Base-by-base conservation (phyloP, 1,140 invertebrate genomes). In the Latrodectus geometricus region DNA sequence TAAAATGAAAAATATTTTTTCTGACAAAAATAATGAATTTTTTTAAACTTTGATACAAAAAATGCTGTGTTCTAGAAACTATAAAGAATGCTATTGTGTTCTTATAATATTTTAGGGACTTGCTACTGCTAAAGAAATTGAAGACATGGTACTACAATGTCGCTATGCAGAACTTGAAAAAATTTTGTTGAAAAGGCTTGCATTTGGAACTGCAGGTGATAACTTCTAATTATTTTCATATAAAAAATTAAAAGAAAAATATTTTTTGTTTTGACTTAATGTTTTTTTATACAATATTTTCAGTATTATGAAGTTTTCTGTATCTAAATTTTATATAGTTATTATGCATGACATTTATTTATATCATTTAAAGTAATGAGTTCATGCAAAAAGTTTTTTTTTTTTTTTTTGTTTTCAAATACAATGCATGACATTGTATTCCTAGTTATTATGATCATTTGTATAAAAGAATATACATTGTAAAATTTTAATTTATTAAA, bases 151-250 rank as follows among this genome's bases (percentile, higher is more conserved):
- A 9, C 9, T 20, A 15, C 21, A 65, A 48, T n/a, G 69, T 8
- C 49, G 65, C 8, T 83, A 61, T 74, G 56, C 70, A 74, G 80
- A 56, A 21, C 49, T 83, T 8, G 35, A 73, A 49, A 74, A 84
- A 68, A 52, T 84, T n/a, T 20, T 84, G 82, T 50, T 84, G 61
- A 69, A 84, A 0, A 54, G 82, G 12, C 61, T 84, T 11, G 74
- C 82, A 50, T 84, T 84, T 76, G 82, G 82, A 12, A 84, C 82
- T 52, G 82, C 82, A 68, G 82, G 82, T 84, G 65, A 9, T 9
- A 12, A 14, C 54, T 8, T 61, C 17, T 35, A 15, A 65, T 65
- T n/a, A 15, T 65, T 15, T 65, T 65, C 7, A 15, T 14, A 14
- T 3, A 14, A 14, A 14, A 7, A 65, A 4, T 65, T 65, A 65